Evolutionary conservation across 64 coral and sea anemone species (phyloP), one percentile per base, ranked within the genome.

Genomic region (Montipora cactus): DNA sequence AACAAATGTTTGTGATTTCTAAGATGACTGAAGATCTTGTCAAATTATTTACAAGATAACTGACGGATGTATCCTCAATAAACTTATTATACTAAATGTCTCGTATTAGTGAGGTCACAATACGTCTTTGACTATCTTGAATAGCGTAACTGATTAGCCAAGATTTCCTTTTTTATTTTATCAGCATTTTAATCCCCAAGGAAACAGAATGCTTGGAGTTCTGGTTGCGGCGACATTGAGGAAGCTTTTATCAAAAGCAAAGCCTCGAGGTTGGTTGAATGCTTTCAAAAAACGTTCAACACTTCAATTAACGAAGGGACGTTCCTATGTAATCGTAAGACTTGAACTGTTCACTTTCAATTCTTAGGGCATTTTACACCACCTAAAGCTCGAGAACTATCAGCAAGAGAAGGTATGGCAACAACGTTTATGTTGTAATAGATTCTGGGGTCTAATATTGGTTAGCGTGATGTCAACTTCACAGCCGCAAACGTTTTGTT

Each of bases 141-240:
- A 64, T 16, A 1, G 14, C 8, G 11, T 15, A 16, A 74, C 50
- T 19, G 14, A 28, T 68, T 0, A 68, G 47, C 5, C 49, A 64
- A 64, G 3, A 18, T 74, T 69, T 69, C 8, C 3, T 12, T 16
- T 22, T 45, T 73, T 74, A 5, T 15, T 47, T 79, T 45, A 16
- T 46, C 78, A 97, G 96, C 96, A 97, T 89, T 97, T 91, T 28
- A 97, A 92, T 22, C 69, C 71, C 21, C 83, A 78, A 86, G 96
- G 96, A 4, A 87, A 89, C 51, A 75, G 19, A 44, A 19, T 97
- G 23, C 84, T 97, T 61, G 96, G 96, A 64, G 49, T 91, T 2
- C 94, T 79, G 49, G 93, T 97, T 16, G 96, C 92, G 57, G 89
- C 89, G 9, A 49, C 81, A 25, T 92, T 98, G 47, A 5, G 75